These are phyloP conservation scores for Polypterus senegalus DNA, from an alignment of 2,113 vertebrate genomes.

Conservation along the genomic window DNA sequence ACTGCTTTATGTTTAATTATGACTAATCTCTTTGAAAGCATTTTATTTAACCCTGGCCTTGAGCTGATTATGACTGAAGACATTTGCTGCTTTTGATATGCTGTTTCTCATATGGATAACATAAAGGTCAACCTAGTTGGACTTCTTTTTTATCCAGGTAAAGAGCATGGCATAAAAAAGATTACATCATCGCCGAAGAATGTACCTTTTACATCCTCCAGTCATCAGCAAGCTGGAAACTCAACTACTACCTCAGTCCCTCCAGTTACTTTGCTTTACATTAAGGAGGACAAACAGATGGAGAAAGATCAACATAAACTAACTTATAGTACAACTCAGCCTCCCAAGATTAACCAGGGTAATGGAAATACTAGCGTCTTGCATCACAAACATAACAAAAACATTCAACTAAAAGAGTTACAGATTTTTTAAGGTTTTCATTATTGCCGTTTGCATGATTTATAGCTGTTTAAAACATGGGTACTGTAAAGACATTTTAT, in stretches of 20 bases:
- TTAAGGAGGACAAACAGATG: constrained; percentile 17
- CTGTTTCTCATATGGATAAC: neutral
- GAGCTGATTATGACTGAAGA: no score
- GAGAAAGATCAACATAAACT: constrained; percentile 26
- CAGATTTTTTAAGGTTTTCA: no score
- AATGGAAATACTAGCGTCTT: neutral
- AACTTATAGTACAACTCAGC: constrained; percentile 29
- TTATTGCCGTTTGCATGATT: no score
- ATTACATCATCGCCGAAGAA: constrained; percentile 19
- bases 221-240: constrained; percentile 28
- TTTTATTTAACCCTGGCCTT: no score
- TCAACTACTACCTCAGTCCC: constrained; percentile 21
- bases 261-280: constrained; percentile 20
- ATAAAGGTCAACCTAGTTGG: neutral
- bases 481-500: no score
- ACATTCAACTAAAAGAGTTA: no score
- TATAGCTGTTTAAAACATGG: no score
- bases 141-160: constrained; percentile 27
- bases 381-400: no score
- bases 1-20: no score
- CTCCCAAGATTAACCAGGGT: constrained; percentile 16
- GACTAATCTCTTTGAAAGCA: no score
- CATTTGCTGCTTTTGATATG: no score
- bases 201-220: constrained; percentile 15
- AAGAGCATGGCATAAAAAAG: constrained; percentile 35